Conservation (phyloP, 2,797 vertebrate species). For the Loriculus beryllinus region DNA sequence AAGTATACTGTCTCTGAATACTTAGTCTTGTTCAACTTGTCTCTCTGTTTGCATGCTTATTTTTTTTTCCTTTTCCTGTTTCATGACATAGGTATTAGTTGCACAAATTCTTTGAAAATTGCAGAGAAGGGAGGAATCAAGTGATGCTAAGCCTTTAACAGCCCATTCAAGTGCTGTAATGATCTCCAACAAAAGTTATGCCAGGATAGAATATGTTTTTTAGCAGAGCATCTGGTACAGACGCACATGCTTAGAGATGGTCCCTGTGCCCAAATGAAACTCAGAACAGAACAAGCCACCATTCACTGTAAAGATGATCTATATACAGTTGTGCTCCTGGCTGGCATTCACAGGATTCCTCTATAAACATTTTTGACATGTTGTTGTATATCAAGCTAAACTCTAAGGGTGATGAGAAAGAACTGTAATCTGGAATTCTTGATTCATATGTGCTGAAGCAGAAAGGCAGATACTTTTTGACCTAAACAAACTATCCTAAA, state of each 20-base stretch:
- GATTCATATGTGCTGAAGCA: background rate
- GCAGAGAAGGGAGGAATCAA: background rate
- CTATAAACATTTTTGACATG: background rate
- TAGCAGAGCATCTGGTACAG: background rate
- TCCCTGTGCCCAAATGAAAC: background rate
- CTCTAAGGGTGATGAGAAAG: background rate
- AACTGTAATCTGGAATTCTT: background rate
- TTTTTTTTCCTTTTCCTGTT: background rate
- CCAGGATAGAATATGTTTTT: background rate
- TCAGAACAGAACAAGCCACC: background rate
- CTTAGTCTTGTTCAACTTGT: background rate
- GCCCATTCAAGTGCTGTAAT: background rate
- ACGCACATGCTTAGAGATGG: background rate
- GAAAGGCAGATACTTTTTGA: background rate
- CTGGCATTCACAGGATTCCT: background rate
- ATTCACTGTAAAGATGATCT: background rate
- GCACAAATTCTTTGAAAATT: background rate
- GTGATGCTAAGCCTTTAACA: background rate
- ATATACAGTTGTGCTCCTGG: background rate
- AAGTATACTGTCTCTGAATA: background rate
- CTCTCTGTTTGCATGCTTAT: background rate
- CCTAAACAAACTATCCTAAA: background rate
- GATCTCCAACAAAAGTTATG: background rate
- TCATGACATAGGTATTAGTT: background rate
- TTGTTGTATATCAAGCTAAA: background rate